Conservation (phyloP, 2,113 vertebrate genomes). For the Platanista minor region DNA sequence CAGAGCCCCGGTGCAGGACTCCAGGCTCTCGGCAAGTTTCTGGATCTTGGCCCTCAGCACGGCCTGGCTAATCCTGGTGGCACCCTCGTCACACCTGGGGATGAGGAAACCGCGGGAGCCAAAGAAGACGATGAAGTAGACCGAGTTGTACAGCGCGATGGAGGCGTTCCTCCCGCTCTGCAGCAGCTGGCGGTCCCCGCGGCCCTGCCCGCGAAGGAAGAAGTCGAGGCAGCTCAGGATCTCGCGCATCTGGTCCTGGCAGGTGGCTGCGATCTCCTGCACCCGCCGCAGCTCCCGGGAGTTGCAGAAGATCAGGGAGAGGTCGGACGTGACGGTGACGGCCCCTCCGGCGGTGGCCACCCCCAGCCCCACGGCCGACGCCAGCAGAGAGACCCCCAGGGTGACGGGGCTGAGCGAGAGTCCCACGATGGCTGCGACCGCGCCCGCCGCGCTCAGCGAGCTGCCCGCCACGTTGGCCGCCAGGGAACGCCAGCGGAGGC, state of each 20-base stretch:
- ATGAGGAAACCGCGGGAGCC: conserved; percentile 80
- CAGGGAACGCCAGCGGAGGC: conserved; percentile 73
- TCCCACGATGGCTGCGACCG: conserved; percentile 79
- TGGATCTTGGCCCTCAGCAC: conserved; percentile 83
- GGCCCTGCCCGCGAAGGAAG: conserved; percentile 73
- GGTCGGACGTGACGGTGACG: conserved; percentile 76
- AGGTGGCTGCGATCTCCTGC: conserved; percentile 80
- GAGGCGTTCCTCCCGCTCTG: conserved; percentile 79
- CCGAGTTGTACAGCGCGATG: conserved; percentile 76
- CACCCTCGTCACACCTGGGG: conserved; percentile 78
- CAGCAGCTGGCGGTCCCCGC: conserved; percentile 70
- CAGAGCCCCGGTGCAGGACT: conserved; percentile 80
- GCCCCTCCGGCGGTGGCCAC: conserved; percentile 81
- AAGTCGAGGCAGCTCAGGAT: conserved; percentile 80
- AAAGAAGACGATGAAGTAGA: conserved; percentile 81
- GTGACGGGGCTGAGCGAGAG: conserved; percentile 81
- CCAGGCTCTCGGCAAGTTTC: conserved; percentile 81
- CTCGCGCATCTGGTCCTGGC: conserved; percentile 83
- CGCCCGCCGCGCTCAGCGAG: conserved; percentile 76
- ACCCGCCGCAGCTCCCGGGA: conserved; percentile 78
- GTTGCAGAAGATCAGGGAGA: conserved; percentile 77
- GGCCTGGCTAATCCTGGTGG: conserved; percentile 80
- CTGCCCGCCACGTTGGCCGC: conserved; percentile 76
- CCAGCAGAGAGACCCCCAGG: conserved; percentile 80
- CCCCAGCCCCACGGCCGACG: conserved; percentile 80